Conservation (phyloP, 2,113 vertebrate genomes). For the Paracanthobrama guichenoti region DNA sequence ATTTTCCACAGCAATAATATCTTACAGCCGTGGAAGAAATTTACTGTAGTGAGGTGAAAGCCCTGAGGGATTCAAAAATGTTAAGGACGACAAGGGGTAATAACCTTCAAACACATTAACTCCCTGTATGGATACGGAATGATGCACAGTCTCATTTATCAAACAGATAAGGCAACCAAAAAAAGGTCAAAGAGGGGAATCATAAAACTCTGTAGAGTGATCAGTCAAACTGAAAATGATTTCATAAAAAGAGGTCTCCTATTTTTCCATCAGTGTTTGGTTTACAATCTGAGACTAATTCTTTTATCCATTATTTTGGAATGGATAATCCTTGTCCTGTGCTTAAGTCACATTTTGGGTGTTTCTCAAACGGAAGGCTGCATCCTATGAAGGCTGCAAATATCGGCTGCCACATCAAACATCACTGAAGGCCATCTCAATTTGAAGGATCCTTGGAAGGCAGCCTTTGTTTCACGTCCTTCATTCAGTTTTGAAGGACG, state of each 20-base stretch:
- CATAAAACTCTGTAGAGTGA: not conserved
- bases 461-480: too few species aligned
- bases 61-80: constrained; percentile 5
- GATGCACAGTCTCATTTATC: not conserved
- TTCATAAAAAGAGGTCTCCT: not conserved
- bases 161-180: constrained; percentile 19
- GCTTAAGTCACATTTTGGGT: not conserved
- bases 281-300: not conserved
- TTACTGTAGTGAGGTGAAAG: constrained; percentile 12
- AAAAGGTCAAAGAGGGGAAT: constrained; percentile 6
- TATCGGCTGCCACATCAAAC: too few species aligned
- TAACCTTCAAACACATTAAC: constrained; percentile 18
- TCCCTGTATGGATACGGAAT: not conserved
- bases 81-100: not conserved
- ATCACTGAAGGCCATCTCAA: too few species aligned
- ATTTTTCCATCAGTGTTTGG: not conserved
- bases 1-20: constrained; percentile 73
- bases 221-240: not conserved
- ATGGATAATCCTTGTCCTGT: not conserved
- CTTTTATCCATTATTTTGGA: not conserved
- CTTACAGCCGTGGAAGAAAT: constrained; percentile 57
- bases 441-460: too few species aligned
- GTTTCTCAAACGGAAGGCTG: too few species aligned
- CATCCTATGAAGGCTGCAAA: too few species aligned
- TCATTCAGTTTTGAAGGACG: too few species aligned